These are phyloP conservation scores for Lanius collurio DNA, from an alignment of 2,113 vertebrate species.

Conservation along the genomic window DNA sequence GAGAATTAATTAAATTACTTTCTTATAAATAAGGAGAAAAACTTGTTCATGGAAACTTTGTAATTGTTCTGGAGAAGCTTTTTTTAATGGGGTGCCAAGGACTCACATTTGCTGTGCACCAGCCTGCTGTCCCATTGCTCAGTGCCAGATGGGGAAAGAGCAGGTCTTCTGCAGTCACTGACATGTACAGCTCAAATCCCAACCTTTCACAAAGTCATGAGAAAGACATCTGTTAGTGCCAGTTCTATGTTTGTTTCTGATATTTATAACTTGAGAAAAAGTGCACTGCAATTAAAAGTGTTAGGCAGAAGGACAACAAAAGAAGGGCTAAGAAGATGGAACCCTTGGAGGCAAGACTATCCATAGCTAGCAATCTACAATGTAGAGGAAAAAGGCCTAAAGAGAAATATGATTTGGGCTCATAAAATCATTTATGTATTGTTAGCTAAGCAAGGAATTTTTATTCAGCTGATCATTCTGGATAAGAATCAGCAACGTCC, in stretches of 20 bases:
- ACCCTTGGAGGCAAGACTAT: background rate
- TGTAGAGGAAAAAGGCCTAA: background rate
- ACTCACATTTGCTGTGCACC: background rate
- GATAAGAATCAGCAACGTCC: background rate
- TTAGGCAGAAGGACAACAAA: background rate
- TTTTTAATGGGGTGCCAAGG: background rate
- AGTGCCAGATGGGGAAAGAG: background rate
- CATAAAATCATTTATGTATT: background rate
- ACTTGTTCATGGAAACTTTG: background rate
- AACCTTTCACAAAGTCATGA: background rate
- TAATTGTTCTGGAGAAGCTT: background rate
- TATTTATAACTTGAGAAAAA: background rate
- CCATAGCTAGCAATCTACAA: background rate
- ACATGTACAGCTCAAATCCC: background rate
- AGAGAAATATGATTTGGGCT: accelerated
- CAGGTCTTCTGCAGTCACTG: background rate
- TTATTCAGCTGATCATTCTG: background rate
- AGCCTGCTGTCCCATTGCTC: background rate
- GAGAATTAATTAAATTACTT: background rate
- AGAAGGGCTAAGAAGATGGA: background rate
- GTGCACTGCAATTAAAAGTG: background rate
- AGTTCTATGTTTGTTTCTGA: background rate
- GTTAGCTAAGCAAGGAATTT: background rate
- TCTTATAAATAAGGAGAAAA: background rate
- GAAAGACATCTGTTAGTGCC: accelerated